Conservation (phyloP, 2,113 vertebrate species). For the Delphinapterus leucas region DNA sequence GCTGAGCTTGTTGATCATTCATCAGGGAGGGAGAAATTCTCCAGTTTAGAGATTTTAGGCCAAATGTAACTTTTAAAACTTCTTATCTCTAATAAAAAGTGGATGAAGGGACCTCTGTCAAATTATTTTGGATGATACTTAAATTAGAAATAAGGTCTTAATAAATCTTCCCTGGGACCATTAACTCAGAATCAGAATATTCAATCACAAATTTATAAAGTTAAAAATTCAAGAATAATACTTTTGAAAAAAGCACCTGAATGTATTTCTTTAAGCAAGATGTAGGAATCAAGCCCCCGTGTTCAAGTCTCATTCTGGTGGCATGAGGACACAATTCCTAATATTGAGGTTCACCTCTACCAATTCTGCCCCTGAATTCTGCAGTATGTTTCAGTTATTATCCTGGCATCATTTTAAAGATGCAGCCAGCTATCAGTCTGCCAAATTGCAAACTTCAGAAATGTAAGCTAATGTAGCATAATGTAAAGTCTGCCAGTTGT, state of each 20-base stretch:
- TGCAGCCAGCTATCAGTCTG: conserved; percentile 42
- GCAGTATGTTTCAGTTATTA: conserved; percentile 58
- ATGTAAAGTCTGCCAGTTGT: conserved; percentile 60
- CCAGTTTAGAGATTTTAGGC: background rate
- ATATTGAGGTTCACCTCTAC: conserved; percentile 33
- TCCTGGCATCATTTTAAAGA: conserved; percentile 66
- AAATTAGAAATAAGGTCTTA: background rate
- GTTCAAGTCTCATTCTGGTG: background rate
- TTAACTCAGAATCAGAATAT: background rate
- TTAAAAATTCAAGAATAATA: conserved; percentile 7
- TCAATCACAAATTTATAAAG: conserved; percentile 1
- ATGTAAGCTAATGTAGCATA: conserved; percentile 59
- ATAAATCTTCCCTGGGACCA: background rate
- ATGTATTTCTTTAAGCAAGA: background rate
- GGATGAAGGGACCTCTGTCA: background rate
- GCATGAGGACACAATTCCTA: background rate
- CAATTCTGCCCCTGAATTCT: conserved; percentile 59
- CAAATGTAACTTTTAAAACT: conserved; percentile 68
- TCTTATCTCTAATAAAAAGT: background rate
- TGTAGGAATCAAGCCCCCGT: background rate
- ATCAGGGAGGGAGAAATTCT: background rate
- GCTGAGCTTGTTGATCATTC: background rate
- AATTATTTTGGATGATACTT: background rate
- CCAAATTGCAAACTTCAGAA: conserved; percentile 75
- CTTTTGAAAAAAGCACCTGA: background rate